Evolutionary conservation across 2,888 invertebrate genomes (phyloP), one percentile per base, ranked within the genome.

Genomic region (Tromatobia lineatoria): DNA sequence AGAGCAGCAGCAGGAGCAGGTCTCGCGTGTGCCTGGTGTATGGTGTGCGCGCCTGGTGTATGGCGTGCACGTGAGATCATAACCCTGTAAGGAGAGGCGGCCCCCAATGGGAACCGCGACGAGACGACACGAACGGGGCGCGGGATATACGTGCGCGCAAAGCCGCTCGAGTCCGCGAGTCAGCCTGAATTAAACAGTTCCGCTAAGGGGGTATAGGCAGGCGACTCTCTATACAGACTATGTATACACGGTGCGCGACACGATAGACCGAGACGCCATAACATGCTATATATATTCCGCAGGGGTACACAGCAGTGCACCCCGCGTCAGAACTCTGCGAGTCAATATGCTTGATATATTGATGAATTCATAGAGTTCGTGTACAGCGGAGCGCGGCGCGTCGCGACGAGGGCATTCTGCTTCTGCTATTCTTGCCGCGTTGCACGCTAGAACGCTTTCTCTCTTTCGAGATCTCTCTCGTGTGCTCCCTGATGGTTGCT

Each of bases 291-390:
- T 66, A 71, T 82, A 64, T 82, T 59, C 29, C 78, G 34, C 38
- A 29, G 38, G 59, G 25, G 59, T 67, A 70, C 23, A 69, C 69
- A 25, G 10, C 69, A 75, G 59, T 52, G 83, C 47, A 59, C 73
- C 52, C 61, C 42, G 71, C 75, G 76, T 67, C 80, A 59, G 77
- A 77, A 80, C 71, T 67, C 59, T 66, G 75, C 80, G 67, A 85
- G 84, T 87, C 87, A 83, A 88, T 88, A 88, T 87, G 82, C 85
- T 86, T 88, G 88, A 88, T 87, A 87, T 88, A 88, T 88, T 88
- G 88, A 88, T 88, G 88, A 88, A 88, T 88, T 88, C 88, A 87
- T 88, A 86, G 88, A 86, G 88, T 82, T 87, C 88, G 88, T 87
- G 88, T 85, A 85, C 86, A 79, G 85, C 67, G 75, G 50, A 86